phyloP scores from a whole-genome alignment of 64 coral and sea anemone genomes.

The Anthopleura sola region DNA sequence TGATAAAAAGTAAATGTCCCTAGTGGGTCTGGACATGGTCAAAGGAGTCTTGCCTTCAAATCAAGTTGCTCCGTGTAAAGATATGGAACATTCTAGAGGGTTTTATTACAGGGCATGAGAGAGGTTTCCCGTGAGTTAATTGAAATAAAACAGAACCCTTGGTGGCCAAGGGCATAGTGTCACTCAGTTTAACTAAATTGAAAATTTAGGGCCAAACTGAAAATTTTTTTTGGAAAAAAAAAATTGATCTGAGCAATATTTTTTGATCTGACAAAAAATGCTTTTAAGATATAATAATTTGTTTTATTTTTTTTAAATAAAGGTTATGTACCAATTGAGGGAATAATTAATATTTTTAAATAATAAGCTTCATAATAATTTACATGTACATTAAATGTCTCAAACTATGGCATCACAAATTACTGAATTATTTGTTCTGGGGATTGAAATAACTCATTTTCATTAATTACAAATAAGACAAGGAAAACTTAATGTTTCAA shows the following conservation, averaged over 20 bases:
- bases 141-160: constrained; percentile 5
- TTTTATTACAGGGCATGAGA: neutral
- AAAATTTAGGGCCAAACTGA: neutral
- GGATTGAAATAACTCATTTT: too few species aligned
- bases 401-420: too few species aligned
- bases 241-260: neutral
- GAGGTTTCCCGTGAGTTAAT: neutral
- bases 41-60: neutral
- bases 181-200: neutral
- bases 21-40: constrained; percentile 5
- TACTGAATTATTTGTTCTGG: too few species aligned
- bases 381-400: too few species aligned
- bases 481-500: too few species aligned
- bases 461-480: too few species aligned
- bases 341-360: neutral
- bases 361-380: neutral
- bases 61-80: neutral
- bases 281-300: neutral
- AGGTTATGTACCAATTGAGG: neutral
- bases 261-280: neutral
- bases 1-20: constrained; percentile 6
- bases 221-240: neutral
- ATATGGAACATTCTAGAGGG: neutral
- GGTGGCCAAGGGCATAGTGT: neutral
- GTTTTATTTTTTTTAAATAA: neutral